Base-by-base conservation (phyloP, 2,797 vertebrate species). In the Arrhamphus sclerolepis region DNA sequence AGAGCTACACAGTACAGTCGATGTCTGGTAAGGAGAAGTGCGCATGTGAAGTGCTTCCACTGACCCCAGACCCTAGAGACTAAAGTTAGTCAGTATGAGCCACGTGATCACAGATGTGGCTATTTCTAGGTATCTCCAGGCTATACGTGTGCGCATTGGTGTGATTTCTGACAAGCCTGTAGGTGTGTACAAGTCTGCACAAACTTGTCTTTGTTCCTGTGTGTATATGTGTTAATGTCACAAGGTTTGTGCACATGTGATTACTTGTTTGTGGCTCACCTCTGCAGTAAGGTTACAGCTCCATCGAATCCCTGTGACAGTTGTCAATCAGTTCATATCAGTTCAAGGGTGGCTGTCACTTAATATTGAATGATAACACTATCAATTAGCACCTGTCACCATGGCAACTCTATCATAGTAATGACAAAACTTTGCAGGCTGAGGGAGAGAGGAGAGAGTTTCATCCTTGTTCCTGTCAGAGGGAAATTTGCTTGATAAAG, bases 301-400 rank as follows among this genome's bases (percentile, higher is more conserved):
- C 74, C 73, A 62, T 47, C 39, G 51, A 78, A 73, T 83, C 62
- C 62, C 46, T 57, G 50, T 90, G 86, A 85, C 83, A 89, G 81
- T 74, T 84, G 79, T 79, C 76, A 84, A 73, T 87, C 72, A 74
- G 70, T 80, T 70, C 80, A 80, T 26, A 26, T 26, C 6, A 70
- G 69, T 70, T 72, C 74, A 24, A 52, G 82, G 77, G 75, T 67
- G 73, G 56, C 81, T 89, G 87, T 87, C 88, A 88, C 79, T 89
- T 85, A 84, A 68, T 89, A 86, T 89, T 89, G 72, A 91, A 78
- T 82, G 85, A 91, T 88, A 53, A 80, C 70, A 65, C 56, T 82
- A 89, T 92, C 83, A 92, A 91, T 94, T 92, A 91, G 82, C 80
- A 68, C 54, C 70, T 84, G 83, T 90, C 86, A 82, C 90, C 72